These are phyloP conservation scores for Epirrita christyi DNA, from an alignment of 2,888 invertebrate species.

Conservation along the genomic window DNA sequence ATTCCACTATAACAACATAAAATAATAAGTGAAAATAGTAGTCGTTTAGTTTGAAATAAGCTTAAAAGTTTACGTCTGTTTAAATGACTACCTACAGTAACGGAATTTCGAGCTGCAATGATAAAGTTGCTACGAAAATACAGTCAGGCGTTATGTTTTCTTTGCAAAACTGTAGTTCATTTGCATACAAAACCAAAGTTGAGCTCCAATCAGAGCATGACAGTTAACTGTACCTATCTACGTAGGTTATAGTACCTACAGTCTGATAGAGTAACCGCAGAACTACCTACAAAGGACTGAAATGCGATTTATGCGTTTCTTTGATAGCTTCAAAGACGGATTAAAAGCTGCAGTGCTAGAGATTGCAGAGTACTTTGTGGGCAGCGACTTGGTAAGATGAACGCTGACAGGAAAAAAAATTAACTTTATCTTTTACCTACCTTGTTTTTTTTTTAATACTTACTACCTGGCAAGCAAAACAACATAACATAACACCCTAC, in stretches of 20 bases:
- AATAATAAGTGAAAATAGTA: background rate
- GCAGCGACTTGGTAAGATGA: background rate
- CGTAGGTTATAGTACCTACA: background rate
- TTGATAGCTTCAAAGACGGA: slow-evolving; percentile 36
- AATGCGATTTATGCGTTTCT: slow-evolving; percentile 39
- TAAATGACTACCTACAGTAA: slow-evolving; percentile 21
- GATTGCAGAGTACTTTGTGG: slow-evolving; percentile 14
- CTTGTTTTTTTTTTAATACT: no score
- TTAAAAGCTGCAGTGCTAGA: slow-evolving; percentile 29
- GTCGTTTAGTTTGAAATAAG: background rate
- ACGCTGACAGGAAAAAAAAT: no score
- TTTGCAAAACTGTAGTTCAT: slow-evolving; percentile 27
- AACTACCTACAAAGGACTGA: slow-evolving; percentile 24
- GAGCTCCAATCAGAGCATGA: slow-evolving; percentile 28
- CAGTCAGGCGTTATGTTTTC: slow-evolving; percentile 26
- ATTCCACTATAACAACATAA: no score
- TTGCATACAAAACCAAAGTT: slow-evolving; percentile 34
- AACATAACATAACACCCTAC: no score
- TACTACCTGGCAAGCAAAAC: no score
- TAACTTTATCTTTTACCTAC: no score
- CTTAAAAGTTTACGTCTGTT: background rate
- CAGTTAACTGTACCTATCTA: background rate
- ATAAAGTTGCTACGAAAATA: slow-evolving; percentile 24
- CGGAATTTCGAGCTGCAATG: background rate
- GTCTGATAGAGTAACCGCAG: slow-evolving; percentile 22